A percentile compares a stretch with the other conserved stretches of the same genome.
Evolutionary conservation across 2,888 invertebrate genomes (phyloP).

Genomic region (Furcula furcula): DNA sequence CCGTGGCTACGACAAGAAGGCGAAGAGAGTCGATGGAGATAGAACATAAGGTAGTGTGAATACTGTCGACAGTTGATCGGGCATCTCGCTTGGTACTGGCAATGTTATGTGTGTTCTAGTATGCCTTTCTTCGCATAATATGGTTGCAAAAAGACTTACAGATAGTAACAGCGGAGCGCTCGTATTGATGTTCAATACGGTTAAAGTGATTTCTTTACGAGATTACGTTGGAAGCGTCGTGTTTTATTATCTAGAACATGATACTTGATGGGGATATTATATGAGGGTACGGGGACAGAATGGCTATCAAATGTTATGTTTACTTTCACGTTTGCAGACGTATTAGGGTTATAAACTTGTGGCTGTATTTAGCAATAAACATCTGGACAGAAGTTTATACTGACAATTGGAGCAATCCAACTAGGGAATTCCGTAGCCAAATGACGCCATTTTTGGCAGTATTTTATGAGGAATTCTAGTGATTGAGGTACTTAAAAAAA

Average conservation of each 20-base stretch:
- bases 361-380: too few species aligned
- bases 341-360: too few species aligned
- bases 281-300: too few species aligned
- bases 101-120: slow-evolving; percentile 19
- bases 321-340: too few species aligned
- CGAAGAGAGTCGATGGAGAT: slow-evolving; percentile 3
- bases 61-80: slow-evolving; percentile 15
- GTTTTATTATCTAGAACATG: slow-evolving; percentile 3
- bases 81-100: slow-evolving; percentile 5
- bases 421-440: too few species aligned
- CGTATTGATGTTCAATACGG: slow-evolving; percentile 31
- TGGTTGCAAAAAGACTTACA: slow-evolving; percentile 23
- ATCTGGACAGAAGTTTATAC: too few species aligned
- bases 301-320: too few species aligned
- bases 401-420: too few species aligned
- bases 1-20: slow-evolving; percentile 25
- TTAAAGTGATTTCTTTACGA: slow-evolving; percentile 25
- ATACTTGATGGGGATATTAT: too few species aligned
- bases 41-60: background rate
- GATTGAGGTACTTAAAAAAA: too few species aligned
- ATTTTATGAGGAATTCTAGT: too few species aligned
- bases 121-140: slow-evolving; percentile 23
- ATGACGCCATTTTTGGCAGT: too few species aligned
- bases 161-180: slow-evolving; percentile 20
- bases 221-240: slow-evolving; percentile 3